Percentiles rank a stretch among this genome's conserved stretches.
These are phyloP conservation scores for Hemithea aestivaria DNA, from an alignment of 2,888 invertebrate genomes.

Conservation along the genomic window DNA sequence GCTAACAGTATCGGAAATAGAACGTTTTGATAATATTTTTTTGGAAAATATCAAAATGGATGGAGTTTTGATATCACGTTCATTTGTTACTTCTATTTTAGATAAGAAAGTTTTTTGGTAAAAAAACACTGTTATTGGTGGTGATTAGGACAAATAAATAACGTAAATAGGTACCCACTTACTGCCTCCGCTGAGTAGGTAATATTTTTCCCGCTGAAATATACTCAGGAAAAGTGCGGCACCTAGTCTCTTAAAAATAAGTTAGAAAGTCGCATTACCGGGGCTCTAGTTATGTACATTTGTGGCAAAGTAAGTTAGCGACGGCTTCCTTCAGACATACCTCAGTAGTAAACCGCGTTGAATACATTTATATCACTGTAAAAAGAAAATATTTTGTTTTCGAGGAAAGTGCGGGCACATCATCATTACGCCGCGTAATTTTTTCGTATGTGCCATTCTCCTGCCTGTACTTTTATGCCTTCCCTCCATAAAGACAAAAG, in stretches of 20 bases:
- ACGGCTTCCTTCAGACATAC: conserved; percentile 30
- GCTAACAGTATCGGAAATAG: conserved; percentile 5
- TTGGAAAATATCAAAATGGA: not conserved
- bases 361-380: conserved; percentile 70
- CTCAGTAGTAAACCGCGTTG: conserved; percentile 54
- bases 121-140: no score
- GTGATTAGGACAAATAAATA: no score
- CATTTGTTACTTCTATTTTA: no score
- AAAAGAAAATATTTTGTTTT: conserved; percentile 73
- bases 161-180: no score
- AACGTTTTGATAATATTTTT: not conserved
- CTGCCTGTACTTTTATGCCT: conserved; percentile 75
- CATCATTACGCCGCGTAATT: conserved; percentile 77
- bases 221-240: conserved; percentile 2
- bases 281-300: conserved; percentile 28
- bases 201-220: not conserved
- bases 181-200: no score
- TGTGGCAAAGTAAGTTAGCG: conserved; percentile 36
- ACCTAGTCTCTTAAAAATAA: conserved; percentile 20
- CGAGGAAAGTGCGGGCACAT: conserved; percentile 72
- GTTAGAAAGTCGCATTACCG: conserved; percentile 20
- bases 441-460: conserved; percentile 76
- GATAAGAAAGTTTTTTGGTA: no score
- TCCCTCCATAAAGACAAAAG: conserved; percentile 78
- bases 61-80: no score